Percentiles rank a stretch among this genome's conserved stretches.
Conservation (phyloP, 2,113 vertebrate genomes). For the Megaceryle torquata region DNA sequence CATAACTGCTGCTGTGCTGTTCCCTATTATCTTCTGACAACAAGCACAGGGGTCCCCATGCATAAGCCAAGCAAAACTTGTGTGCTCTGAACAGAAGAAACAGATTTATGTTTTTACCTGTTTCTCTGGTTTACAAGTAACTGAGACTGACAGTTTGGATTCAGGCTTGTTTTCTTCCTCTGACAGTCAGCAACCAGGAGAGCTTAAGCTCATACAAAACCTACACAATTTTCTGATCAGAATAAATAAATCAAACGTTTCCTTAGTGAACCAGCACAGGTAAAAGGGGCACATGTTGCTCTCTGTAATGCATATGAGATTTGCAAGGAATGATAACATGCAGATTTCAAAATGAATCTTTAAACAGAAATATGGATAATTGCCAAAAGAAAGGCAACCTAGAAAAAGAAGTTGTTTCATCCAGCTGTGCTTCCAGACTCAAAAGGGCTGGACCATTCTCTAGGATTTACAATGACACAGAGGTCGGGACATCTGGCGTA, state of each 20-base stretch:
- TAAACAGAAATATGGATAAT: not conserved
- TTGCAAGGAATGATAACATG: not conserved
- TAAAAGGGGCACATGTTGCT: not conserved
- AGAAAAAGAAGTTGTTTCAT: not conserved
- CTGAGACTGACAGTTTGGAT: not conserved
- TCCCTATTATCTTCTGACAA: not conserved
- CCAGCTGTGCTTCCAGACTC: not conserved
- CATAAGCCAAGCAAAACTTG: not conserved
- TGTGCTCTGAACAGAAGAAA: not conserved
- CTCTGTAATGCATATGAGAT: not conserved
- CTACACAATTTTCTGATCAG: not conserved
- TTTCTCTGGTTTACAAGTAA: not conserved
- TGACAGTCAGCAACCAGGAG: not conserved
- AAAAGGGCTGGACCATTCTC: not conserved
- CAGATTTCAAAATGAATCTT: not conserved
- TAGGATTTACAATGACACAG: not conserved
- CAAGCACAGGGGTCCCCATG: fast-evolving
- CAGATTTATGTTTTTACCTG: not conserved
- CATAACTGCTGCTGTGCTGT: not conserved
- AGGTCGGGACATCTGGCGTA: no score
- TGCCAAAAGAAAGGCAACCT: not conserved
- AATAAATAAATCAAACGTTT: conserved; percentile 5
- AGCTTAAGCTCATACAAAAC: not conserved
- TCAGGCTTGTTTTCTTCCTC: not conserved
- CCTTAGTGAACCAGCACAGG: not conserved